Evolutionary conservation across 2,113 vertebrate genomes (phyloP), one percentile per base, ranked within the genome.

Genomic region (Pseudorhombus dupliciocellatus): DNA sequence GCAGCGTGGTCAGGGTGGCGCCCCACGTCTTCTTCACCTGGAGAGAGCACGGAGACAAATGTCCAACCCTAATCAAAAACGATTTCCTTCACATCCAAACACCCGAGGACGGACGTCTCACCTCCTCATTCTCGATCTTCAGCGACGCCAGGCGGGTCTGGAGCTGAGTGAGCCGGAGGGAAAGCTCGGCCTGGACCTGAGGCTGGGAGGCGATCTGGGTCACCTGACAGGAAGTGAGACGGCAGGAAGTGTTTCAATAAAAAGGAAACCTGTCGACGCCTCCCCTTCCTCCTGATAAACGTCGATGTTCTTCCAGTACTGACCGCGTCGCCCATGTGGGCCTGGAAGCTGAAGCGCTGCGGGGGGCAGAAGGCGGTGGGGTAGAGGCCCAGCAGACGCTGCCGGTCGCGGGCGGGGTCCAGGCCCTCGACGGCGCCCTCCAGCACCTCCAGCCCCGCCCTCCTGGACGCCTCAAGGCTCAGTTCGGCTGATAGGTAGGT

Each of bases 1-100:
- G 97, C 75, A 99, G 95, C 1, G 98, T 98, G 92, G 95, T 96
- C 16, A 99, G 93, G 0, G 98, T 99, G 3, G 98, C 98, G 3
- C 98, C 97, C 93, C 97, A 98, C 0, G 98, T 99, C 90, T 99
- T 99, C 91, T 99, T 99, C 10, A 99, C 97, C 98, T 99, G 88
- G 0, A 64, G 28, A 6, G 42, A 16, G 2, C 5, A 16, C 42
- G 3, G 42, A 44, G 42, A 5, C 12, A 16, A 16, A 44, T n/a
- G n/a, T n/a, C n/a, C n/a, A 46, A 18, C 14, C 12, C 15, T 0
- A 18, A 46, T 6, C 14, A 18, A 20, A 46, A 46, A 46, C 18
- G 42, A 46, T 46, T 46, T 46, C 42, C 42, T 46, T 46, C 42
- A 20, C 4, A n/a, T n/a, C n/a, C n/a, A n/a, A n/a, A n/a, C n/a